phyloP scores from a whole-genome alignment of 2,888 invertebrate species.

The Hermaeophaga mercurialis region DNA sequence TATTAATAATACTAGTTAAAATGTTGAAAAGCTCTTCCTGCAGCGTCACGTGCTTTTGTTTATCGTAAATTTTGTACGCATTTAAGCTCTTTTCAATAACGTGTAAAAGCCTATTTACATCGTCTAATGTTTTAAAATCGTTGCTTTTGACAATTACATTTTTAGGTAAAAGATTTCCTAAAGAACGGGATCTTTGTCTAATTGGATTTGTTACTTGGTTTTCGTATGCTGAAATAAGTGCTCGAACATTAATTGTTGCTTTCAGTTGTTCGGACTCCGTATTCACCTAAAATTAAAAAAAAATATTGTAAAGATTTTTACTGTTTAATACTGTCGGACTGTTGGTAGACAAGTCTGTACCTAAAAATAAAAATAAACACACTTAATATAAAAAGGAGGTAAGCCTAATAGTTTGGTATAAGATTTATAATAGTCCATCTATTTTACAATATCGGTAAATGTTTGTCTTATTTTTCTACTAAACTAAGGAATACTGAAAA shows the following conservation, averaged over 20 bases:
- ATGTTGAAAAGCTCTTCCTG: conserved; percentile 42
- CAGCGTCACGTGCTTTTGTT: conserved; percentile 41
- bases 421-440: too few relatives aligned
- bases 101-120: conserved; percentile 37
- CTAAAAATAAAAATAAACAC: conserved; percentile 19
- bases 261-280: too few relatives aligned
- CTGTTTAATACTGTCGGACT: conserved; percentile 37
- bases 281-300: too few relatives aligned
- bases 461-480: too few relatives aligned
- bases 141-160: conserved; percentile 25
- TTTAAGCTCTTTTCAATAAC: conserved; percentile 33
- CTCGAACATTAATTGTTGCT: neutral
- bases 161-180: conserved; percentile 31
- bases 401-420: too few relatives aligned
- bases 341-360: conserved; percentile 36
- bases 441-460: too few relatives aligned
- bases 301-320: too few relatives aligned
- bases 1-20: conserved; percentile 38
- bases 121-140: conserved; percentile 28
- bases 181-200: conserved; percentile 29
- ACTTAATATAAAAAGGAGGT: too few relatives aligned
- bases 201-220: neutral
- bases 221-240: conserved; percentile 10
- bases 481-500: too few relatives aligned
- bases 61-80: conserved; percentile 40